Conservation (phyloP, 2,888 invertebrate species). For the Stegophylla sp. region DNA sequence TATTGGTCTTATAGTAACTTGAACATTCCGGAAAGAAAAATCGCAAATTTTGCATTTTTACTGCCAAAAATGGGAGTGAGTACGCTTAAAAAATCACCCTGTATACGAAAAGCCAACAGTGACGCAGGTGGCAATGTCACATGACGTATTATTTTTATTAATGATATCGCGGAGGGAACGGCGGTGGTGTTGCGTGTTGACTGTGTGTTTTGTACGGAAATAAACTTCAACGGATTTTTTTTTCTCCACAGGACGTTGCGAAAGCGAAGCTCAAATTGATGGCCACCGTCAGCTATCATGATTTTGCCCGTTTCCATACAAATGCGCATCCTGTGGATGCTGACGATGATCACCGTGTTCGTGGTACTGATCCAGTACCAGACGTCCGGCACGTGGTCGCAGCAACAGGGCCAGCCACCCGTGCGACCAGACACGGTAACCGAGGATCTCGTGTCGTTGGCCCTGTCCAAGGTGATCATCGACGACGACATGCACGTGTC, state of each 20-base stretch:
- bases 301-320: constrained; percentile 42
- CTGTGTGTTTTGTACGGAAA: not conserved
- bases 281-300: not conserved
- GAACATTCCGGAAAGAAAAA: too few species aligned
- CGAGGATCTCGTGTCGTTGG: constrained; percentile 51
- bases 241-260: constrained; percentile 5
- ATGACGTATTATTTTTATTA: too few species aligned
- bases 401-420: constrained; percentile 34
- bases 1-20: too few species aligned
- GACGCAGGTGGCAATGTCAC: too few species aligned
- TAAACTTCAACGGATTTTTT: not conserved
- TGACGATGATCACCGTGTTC: constrained; percentile 71
- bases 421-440: constrained; percentile 31
- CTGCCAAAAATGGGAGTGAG: too few species aligned
- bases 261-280: constrained; percentile 7
- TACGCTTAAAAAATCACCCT: too few species aligned
- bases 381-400: constrained; percentile 66
- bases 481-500: constrained; percentile 35
- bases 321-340: constrained; percentile 70
- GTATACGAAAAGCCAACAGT: too few species aligned
- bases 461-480: constrained; percentile 48
- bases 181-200: too few species aligned
- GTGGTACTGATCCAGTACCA: constrained; percentile 74
- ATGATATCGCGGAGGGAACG: too few species aligned
- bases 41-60: too few species aligned